Evolutionary conservation across 2,797 vertebrate species (phyloP).

Genomic region (Coregonus suidteri): DNA sequence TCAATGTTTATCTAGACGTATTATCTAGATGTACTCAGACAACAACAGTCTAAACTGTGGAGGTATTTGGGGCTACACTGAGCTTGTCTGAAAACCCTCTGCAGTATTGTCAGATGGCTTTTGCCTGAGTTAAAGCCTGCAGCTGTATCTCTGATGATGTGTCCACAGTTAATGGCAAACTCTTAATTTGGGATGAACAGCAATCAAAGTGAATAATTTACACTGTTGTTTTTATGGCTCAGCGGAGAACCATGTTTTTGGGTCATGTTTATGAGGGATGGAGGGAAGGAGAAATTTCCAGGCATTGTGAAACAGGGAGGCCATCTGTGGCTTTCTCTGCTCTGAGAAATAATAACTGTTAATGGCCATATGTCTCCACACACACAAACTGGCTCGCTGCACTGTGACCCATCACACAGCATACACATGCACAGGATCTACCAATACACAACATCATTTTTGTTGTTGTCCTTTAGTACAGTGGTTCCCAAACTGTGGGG

Average conservation of each 20-base stretch:
- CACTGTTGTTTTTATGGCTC: conserved; percentile 56
- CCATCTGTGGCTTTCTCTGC: conserved; percentile 65
- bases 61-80: neutral
- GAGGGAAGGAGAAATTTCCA: conserved; percentile 53
- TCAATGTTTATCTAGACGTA: neutral
- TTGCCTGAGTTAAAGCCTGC: conserved; percentile 39
- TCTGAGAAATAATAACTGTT: conserved; percentile 65
- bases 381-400: conserved; percentile 19
- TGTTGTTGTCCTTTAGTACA: no score
- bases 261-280: no score
- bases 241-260: conserved; percentile 44
- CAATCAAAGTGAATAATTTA: conserved; percentile 52
- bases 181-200: conserved; percentile 52
- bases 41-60: neutral
- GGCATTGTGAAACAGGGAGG: conserved; percentile 54
- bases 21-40: neutral
- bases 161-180: conserved; percentile 26
- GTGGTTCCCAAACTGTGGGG: no score
- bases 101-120: neutral
- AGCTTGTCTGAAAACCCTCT: conserved; percentile 9
- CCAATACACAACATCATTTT: neutral
- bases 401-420: neutral
- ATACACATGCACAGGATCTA: neutral
- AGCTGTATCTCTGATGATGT: conserved; percentile 60
- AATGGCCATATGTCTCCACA: conserved; percentile 69